Evolutionary conservation across 2,797 vertebrate species (phyloP), one percentile per base, ranked within the genome.

Genomic region (Champsocephalus gunnari): DNA sequence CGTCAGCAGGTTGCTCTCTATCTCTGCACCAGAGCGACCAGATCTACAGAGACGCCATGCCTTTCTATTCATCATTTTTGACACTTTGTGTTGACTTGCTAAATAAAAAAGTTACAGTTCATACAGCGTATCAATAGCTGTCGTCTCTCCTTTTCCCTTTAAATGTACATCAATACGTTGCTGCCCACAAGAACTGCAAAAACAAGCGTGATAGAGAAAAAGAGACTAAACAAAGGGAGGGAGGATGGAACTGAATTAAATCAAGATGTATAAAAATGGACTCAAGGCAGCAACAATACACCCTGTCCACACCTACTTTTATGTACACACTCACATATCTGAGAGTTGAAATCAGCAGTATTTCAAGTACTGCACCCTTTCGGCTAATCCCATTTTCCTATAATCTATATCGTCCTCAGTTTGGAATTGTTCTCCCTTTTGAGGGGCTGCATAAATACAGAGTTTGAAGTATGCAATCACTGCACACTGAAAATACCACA

Each of bases 1-100:
- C 66, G 88, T 93, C 90, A 92, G 90, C 90, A 89, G 64, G 88
- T 92, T 80, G 66, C 77, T 74, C 75, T 77, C 62, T 73, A 63
- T 85, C 79, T 81, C 79, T 75, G 73, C 87, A 73, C 68, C 70
- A 55, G 73, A 70, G 80, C 79, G 81, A 76, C 71, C 53, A 24
- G 64, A 80, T 79, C 77, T 24, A 79, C 58, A 63, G 68, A 88
- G 70, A 82, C 57, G 1, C 13, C 53, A 45, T 7, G 49, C 61
- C 65, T 19, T 58, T 53, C 73, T 81, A 82, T 90, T 75, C 53
- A 87, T 92, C 86, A 90, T 86, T 77, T 77, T 43, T 87, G 86
- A 87, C 83, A 79, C 71, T 12, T 6, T 11, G 21, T 34, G 81
- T 81, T 81, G 84, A 85, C 82, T 83, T 54, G 73, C 68, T 82